These are phyloP conservation scores for Leucoraja ocellata DNA, from an alignment of 2,797 vertebrate genomes.

Conservation along the genomic window DNA sequence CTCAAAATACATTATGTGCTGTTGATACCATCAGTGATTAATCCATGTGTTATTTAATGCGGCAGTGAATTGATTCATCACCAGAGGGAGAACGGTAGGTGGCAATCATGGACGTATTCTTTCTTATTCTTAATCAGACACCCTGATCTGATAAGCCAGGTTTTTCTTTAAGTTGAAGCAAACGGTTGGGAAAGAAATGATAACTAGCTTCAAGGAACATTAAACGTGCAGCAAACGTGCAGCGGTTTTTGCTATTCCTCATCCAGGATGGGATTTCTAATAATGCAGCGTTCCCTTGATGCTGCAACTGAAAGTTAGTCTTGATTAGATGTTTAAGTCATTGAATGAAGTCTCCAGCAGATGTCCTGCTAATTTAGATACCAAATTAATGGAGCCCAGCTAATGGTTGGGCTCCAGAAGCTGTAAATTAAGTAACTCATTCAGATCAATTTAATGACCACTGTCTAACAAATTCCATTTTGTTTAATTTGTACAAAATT, in stretches of 20 bases:
- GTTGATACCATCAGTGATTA: no score
- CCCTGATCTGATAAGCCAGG: background rate
- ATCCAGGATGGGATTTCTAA: background rate
- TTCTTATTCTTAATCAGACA: no score
- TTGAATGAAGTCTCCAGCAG: background rate
- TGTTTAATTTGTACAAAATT: background rate
- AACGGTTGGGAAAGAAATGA: no score
- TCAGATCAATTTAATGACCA: background rate
- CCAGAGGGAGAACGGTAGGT: no score
- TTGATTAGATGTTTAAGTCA: background rate
- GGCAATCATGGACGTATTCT: no score
- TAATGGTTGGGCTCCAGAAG: background rate
- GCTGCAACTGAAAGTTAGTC: background rate
- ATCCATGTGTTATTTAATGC: no score
- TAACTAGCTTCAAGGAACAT: no score
- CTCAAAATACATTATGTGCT: no score
- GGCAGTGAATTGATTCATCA: no score
- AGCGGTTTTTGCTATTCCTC: background rate
- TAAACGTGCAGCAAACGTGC: no score
- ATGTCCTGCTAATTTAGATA: background rate
- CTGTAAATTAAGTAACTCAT: background rate
- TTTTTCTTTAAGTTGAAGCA: background rate
- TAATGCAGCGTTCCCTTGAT: background rate
- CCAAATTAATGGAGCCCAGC: background rate
- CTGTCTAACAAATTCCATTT: background rate